Conservation (phyloP, 2,888 invertebrate genomes). For the Ptycholaimellus sp. region DNA sequence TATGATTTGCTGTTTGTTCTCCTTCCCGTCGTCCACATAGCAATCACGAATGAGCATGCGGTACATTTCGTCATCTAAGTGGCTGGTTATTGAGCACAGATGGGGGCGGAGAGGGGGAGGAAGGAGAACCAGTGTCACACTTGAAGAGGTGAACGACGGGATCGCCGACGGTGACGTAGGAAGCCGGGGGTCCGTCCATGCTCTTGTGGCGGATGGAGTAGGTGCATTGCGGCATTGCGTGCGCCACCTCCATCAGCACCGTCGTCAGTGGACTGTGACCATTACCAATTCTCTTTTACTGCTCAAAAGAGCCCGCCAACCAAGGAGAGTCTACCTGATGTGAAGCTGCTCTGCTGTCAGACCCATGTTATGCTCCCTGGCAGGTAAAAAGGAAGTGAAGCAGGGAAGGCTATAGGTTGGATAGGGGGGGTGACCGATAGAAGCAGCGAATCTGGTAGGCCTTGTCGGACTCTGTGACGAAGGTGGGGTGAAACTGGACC, state of each 20-base stretch:
- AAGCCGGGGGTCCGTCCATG: slow-evolving; percentile 5
- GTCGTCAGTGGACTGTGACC: slow-evolving; percentile 6
- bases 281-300: too few relatives aligned
- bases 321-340: too few relatives aligned
- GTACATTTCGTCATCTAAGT: slow-evolving; percentile 4
- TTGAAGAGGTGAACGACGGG: slow-evolving; percentile 6
- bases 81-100: too few relatives aligned
- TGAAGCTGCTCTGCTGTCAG: neutral
- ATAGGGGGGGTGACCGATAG: slow-evolving; percentile 4
- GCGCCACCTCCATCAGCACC: slow-evolving; percentile 2
- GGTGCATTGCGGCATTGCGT: slow-evolving; percentile 5
- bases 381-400: too few relatives aligned
- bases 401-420: too few relatives aligned
- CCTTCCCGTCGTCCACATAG: slow-evolving; percentile 7
- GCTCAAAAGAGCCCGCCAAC: too few relatives aligned
- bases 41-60: slow-evolving; percentile 7
- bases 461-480: slow-evolving; percentile 5
- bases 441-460: slow-evolving; percentile 7
- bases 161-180: slow-evolving; percentile 5
- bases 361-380: neutral
- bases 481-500: slow-evolving; percentile 7
- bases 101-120: too few relatives aligned
- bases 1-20: slow-evolving; percentile 3
- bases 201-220: slow-evolving; percentile 4
- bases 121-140: slow-evolving; percentile 4